Percentiles rank a stretch among this genome's conserved stretches.
Conservation (phyloP, 2,888 invertebrate genomes). For the Idaea dimidiata region DNA sequence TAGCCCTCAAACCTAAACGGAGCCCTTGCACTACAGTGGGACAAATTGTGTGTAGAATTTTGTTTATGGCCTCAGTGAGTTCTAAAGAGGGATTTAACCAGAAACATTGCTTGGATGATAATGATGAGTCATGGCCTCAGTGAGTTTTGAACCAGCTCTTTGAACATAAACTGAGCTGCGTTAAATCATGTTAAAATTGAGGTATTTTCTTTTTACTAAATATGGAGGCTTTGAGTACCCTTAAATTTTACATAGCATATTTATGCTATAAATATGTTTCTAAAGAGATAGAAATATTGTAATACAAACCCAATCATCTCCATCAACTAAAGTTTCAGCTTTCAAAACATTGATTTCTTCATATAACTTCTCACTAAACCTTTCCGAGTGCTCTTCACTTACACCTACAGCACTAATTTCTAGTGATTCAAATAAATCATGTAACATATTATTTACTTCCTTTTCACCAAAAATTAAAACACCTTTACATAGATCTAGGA, state of each 20-base stretch:
- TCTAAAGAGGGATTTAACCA: too few relatives aligned
- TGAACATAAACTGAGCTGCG: too few relatives aligned
- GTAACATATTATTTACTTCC: slow-evolving; percentile 42
- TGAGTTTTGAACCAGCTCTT: too few relatives aligned
- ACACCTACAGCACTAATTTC: slow-evolving; percentile 58
- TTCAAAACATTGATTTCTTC: slow-evolving; percentile 43
- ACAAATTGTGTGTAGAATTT: too few relatives aligned
- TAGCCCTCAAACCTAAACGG: too few relatives aligned
- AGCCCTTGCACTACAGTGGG: too few relatives aligned
- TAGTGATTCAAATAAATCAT: slow-evolving; percentile 51
- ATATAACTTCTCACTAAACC: slow-evolving; percentile 71
- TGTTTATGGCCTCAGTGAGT: too few relatives aligned
- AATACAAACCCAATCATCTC: slow-evolving; percentile 46
- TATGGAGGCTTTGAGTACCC: too few relatives aligned
- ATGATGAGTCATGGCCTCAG: too few relatives aligned
- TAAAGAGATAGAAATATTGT: background rate
- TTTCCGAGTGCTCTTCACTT: slow-evolving; percentile 58
- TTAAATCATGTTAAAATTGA: too few relatives aligned
- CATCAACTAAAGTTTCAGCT: slow-evolving; percentile 33
- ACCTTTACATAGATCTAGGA: slow-evolving; percentile 55
- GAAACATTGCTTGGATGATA: too few relatives aligned
- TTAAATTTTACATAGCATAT: background rate
- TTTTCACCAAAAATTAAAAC: slow-evolving; percentile 49
- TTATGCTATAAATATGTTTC: background rate
- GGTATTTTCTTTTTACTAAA: too few relatives aligned